Evolutionary conservation across 2,797 vertebrate species (phyloP).

Genomic region (Fratercula arctica): DNA sequence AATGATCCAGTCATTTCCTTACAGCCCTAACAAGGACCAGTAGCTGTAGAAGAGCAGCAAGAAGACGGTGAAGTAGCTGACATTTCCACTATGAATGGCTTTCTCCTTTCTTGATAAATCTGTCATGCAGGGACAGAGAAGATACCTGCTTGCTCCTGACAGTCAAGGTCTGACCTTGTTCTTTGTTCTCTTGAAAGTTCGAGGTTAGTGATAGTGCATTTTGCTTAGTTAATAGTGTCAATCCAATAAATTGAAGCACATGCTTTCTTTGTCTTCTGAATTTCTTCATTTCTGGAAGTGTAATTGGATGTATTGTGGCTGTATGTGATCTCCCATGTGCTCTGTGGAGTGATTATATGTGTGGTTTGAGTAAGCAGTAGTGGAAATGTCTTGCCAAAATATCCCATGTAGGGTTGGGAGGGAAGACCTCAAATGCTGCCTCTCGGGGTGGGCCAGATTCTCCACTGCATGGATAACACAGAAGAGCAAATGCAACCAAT

Average conservation of each 20-base stretch:
- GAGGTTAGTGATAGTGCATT: neutral
- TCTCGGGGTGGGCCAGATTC: neutral
- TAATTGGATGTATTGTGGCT: neutral
- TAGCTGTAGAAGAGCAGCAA: neutral
- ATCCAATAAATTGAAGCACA: neutral
- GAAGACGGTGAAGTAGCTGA: neutral
- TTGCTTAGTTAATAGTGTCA: neutral
- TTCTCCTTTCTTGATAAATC: neutral
- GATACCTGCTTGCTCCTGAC: neutral
- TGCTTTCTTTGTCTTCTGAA: neutral
- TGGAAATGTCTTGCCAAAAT: neutral
- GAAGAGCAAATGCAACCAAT: neutral
- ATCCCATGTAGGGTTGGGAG: neutral
- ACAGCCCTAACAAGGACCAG: neutral
- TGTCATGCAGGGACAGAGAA: neutral
- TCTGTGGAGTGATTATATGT: neutral
- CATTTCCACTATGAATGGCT: neutral
- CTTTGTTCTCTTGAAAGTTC: neutral
- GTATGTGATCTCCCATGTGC: neutral
- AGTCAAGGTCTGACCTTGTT: neutral
- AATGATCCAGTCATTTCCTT: neutral
- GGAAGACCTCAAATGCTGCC: fast-evolving
- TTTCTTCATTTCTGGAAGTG: neutral
- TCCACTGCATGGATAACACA: neutral
- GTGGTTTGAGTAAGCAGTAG: neutral